Percentiles rank a stretch among this genome's conserved stretches.
phyloP scores from a whole-genome alignment of 2,797 vertebrate species.

The Tympanoctomys barrerae region DNA sequence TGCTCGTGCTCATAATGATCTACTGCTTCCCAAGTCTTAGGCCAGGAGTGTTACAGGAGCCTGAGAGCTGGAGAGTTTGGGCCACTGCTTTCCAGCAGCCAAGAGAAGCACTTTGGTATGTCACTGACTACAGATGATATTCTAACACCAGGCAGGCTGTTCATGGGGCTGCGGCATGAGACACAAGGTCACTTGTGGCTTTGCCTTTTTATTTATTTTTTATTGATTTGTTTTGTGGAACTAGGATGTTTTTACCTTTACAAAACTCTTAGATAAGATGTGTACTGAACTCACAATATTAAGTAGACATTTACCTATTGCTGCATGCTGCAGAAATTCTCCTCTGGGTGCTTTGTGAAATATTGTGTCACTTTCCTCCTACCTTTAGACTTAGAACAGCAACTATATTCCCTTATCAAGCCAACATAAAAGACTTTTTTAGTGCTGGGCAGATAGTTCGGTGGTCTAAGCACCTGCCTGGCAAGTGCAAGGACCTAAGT shows the following conservation, averaged over 20 bases:
- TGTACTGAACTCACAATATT: background rate
- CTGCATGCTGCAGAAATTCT: background rate
- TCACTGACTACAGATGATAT: background rate
- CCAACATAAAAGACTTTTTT: background rate
- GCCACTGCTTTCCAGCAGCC: background rate
- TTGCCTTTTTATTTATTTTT: background rate
- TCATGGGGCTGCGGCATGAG: background rate
- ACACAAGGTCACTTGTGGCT: background rate
- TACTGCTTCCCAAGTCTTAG: background rate
- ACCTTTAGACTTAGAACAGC: background rate
- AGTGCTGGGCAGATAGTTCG: too few species aligned
- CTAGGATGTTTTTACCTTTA: conserved; percentile 20
- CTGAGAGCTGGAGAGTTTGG: background rate
- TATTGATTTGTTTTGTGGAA: background rate
- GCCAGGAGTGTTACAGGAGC: background rate
- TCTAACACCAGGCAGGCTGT: background rate
- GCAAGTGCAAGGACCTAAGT: too few species aligned
- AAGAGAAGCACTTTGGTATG: background rate
- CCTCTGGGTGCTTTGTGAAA: background rate
- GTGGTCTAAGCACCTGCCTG: too few species aligned
- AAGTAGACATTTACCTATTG: background rate
- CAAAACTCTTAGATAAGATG: background rate
- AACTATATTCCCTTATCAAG: accelerated
- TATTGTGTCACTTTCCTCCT: background rate
- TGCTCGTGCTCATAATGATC: accelerated